Evolutionary conservation across 92 coral and sea anemone genomes (phyloP), one percentile per base, ranked within the genome.

Genomic region (Palythoa grandis): DNA sequence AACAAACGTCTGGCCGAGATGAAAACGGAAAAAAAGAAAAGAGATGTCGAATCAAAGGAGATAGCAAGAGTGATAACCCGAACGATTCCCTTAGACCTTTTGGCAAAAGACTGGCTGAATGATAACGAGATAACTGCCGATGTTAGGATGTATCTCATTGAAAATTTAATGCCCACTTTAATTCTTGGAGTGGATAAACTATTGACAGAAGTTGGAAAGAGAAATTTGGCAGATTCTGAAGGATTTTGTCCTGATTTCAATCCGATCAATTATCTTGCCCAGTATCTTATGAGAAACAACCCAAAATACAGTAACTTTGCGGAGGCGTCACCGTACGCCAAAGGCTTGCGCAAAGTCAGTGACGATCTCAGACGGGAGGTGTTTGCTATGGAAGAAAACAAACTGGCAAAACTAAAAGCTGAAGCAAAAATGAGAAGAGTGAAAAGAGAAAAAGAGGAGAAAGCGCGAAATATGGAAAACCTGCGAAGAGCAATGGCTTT

Each of bases 171-270:
- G 52, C 99, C 99, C 68, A 93, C 95, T 52, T 86, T 96, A 23
- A 95, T 96, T 53, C 92, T 96, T 89, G 98, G 99, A 47, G 89
- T 96, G 13, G 99, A 96, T 88, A 96, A 96, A 89, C 88, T 96
- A 37, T 85, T 96, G 70, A 90, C 79, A 3, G 99, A 96, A 79
- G 99, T 90, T 11, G 90, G 90, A 57, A 92, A 90, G 74, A 88
- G 97, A 54, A 94, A 86, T 37, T 88, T 96, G 29, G 94, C 94
- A 12, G 93, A 87, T 23, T 92, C 94, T 25, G 96, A 96, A 74
- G 92, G 93, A 14, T 87, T 92, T 52, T 91, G 95, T 74, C 92
- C 95, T 72, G 86, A 87, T 90, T 96, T 96, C 63, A 96, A 96
- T 75, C 99, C 99, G 47, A 88, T 96, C 60, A 92, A 96, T 43